phyloP scores from a whole-genome alignment of 2,888 invertebrate genomes.

The Pristionchus mayeri region DNA sequence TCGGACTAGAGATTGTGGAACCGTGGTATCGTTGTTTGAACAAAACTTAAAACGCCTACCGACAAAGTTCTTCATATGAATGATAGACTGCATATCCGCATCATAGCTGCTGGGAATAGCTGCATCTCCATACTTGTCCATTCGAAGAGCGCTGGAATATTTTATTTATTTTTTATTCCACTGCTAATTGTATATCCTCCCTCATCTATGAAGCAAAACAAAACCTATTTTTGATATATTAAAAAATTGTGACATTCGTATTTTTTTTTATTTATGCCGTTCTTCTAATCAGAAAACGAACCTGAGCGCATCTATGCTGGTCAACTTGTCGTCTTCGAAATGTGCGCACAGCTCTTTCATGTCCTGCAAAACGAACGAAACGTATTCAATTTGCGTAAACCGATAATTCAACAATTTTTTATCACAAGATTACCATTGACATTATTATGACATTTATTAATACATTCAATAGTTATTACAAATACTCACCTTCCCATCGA shows the following conservation, averaged over 20 bases:
- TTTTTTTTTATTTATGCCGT: background rate
- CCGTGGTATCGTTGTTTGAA: background rate
- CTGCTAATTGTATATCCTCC: too few relatives aligned
- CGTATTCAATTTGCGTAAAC: too few relatives aligned
- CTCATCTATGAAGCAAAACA: too few relatives aligned
- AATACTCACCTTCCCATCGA: background rate
- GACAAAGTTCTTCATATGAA: background rate
- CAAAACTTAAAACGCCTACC: background rate
- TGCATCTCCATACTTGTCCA: slow-evolving; percentile 85
- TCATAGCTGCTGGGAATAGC: slow-evolving; percentile 64
- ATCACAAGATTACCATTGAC: too few relatives aligned
- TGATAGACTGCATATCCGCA: background rate
- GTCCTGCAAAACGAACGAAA: background rate
- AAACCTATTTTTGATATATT: too few relatives aligned
- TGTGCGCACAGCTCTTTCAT: background rate
- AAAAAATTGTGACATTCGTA: too few relatives aligned
- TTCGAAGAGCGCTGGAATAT: background rate
- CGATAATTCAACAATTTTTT: background rate
- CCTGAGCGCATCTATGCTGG: slow-evolving; percentile 41
- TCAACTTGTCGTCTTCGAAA: background rate
- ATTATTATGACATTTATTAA: too few relatives aligned
- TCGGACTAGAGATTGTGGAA: too few relatives aligned
- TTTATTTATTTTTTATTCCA: too few relatives aligned
- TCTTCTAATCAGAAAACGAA: background rate
- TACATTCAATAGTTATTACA: too few relatives aligned